Evolutionary conservation across 2,113 vertebrate species (phyloP), one percentile per base, ranked within the genome.

Genomic region (Sula dactylatra): DNA sequence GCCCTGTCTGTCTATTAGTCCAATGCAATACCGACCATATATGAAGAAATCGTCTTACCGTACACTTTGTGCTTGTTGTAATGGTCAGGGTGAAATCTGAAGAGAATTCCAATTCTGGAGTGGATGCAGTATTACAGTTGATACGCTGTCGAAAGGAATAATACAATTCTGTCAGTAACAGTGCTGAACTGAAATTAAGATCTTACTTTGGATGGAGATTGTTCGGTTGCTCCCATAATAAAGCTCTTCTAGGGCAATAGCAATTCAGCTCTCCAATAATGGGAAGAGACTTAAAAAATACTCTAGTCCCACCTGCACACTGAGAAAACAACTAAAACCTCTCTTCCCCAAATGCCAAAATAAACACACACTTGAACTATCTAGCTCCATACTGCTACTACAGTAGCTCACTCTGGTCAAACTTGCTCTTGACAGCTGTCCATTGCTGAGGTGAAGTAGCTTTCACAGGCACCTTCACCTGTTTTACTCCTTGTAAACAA

Each of bases 41-140:
- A 94, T 36, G 40, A 72, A 90, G 69, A 76, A 80, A 84, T 31
- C n/a, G 88, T 93, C 98, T 98, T 98, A 99, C 99, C 78, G 99
- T 99, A 95, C 99, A 99, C 45, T 98, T 85, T 12, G 98, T 97
- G 76, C 97, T 98, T 49, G 80, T 95, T 47, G 97, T 99, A 78
- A 99, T 98, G 96, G 97, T 98, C 95, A 99, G 92, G 72, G 97
- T 98, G 96, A 99, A 99, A 95, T 99, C 98, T 21, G 98, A 98
- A 49, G 98, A 94, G 96, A 99, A 99, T 95, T 99, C 99, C 94
- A 99, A 96, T 92, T 99, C 99, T 78, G 98, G 97, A 82, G 98
- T 90, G 55, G 97, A 97, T 34, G 98, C 98, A 25, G 50, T 96
- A 91, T 99, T 99, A 91, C 99, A 99, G 97, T 99, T 95, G 7